A percentile compares a stretch with the other conserved stretches of the same genome.
phyloP scores from a whole-genome alignment of 1,140 invertebrate species.

The Leguminivora glycinivorella region DNA sequence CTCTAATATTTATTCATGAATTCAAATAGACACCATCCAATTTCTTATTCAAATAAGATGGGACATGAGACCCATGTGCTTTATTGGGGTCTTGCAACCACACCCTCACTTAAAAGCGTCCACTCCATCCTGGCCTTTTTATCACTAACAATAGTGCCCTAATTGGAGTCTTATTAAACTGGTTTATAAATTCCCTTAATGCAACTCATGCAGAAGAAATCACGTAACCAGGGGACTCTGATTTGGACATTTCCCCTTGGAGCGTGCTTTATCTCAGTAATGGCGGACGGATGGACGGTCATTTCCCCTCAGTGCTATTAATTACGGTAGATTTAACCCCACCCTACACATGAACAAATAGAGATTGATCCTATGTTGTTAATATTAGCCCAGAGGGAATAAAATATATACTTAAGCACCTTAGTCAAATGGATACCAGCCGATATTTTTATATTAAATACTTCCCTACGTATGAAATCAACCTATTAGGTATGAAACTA shows the following conservation, averaged over 20 bases:
- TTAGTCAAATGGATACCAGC: not conserved
- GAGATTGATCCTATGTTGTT: not conserved
- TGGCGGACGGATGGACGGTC: slow-evolving; percentile 20
- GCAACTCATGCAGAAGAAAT: slow-evolving; percentile 32
- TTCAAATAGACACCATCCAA: slow-evolving; percentile 31
- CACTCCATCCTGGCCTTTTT: slow-evolving; percentile 30
- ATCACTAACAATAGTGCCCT: slow-evolving; percentile 31
- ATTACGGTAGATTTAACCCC: slow-evolving; percentile 25
- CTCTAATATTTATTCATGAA: slow-evolving; percentile 6
- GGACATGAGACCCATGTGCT: slow-evolving; percentile 36
- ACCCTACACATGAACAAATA: not conserved
- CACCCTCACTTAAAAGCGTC: slow-evolving; percentile 32
- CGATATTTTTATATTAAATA: not conserved
- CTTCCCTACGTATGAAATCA: too few relatives aligned
- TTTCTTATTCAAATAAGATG: slow-evolving; percentile 53
- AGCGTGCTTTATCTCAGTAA: slow-evolving; percentile 19
- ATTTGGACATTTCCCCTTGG: not conserved
- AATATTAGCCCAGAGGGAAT: not conserved
- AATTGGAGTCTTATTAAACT: not conserved
- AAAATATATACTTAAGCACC: not conserved
- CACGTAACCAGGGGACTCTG: slow-evolving; percentile 20
- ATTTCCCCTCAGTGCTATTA: slow-evolving; percentile 22
- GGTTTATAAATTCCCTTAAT: slow-evolving; percentile 30
- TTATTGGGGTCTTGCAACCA: slow-evolving; percentile 40
- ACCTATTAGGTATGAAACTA: too few relatives aligned